Percentiles rank a stretch among this genome's conserved stretches.
Conservation (phyloP, 2,797 vertebrate genomes). For the Coregonus ussuriensis region DNA sequence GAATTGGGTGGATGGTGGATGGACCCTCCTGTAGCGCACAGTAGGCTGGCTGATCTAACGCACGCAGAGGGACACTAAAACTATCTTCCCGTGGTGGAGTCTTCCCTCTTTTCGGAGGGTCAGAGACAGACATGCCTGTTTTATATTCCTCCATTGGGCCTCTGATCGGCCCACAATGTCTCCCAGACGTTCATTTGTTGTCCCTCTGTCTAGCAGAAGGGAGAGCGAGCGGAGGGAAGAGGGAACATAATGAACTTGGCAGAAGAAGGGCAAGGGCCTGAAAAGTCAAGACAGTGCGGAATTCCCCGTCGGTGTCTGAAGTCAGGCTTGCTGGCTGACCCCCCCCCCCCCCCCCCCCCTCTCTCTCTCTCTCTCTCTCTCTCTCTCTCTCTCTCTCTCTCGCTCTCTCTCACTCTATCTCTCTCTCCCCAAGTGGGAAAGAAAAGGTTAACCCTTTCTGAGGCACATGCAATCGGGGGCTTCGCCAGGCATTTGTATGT, state of each 20-base stretch:
- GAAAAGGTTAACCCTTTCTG: slow-evolving; percentile 68
- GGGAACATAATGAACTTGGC: slow-evolving; percentile 52
- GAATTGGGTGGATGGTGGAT: slow-evolving; percentile 4
- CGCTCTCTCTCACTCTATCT: neutral
- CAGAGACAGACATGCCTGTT: slow-evolving; percentile 1
- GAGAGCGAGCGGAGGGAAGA: slow-evolving; percentile 18
- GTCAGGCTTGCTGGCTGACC: slow-evolving; percentile 64
- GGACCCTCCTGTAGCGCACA: slow-evolving; percentile 10
- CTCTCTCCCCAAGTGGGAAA: slow-evolving; percentile 42
- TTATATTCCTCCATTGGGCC: neutral
- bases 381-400: slow-evolving; percentile 41
- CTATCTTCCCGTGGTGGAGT: slow-evolving; percentile 25
- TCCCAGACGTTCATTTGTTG: neutral
- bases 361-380: slow-evolving; percentile 13
- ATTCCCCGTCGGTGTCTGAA: slow-evolving; percentile 69
- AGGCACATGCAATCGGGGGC: neutral
- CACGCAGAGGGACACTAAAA: slow-evolving; percentile 13
- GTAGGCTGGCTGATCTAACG: slow-evolving; percentile 26
- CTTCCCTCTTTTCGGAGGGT: slow-evolving; percentile 3
- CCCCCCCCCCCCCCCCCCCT: slow-evolving; percentile 11
- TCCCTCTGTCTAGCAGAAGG: slow-evolving; percentile 32
- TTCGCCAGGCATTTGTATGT: no score
- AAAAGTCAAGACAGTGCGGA: slow-evolving; percentile 60
- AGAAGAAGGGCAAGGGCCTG: slow-evolving; percentile 32
- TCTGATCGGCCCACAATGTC: neutral